phyloP scores from a whole-genome alignment of 2,888 invertebrate species.

The Luperina nickerlii region DNA sequence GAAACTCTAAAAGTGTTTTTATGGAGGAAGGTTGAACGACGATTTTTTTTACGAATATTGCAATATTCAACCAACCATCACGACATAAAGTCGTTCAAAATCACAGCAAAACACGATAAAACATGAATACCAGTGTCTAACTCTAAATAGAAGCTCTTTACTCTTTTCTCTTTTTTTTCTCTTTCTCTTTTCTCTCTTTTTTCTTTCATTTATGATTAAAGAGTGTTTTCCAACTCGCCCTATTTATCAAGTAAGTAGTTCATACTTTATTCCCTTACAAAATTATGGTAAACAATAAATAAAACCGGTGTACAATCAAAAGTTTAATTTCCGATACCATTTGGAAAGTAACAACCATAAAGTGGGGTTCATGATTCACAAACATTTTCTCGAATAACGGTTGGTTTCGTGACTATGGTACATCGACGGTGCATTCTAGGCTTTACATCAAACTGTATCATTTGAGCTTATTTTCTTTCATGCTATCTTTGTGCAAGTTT shows the following conservation, averaged over 20 bases:
- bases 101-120: not conserved
- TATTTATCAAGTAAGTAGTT: constrained; percentile 45
- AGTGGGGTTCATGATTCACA: constrained; percentile 51
- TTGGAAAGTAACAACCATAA: constrained; percentile 49
- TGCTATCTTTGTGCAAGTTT: constrained; percentile 48
- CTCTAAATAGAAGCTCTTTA: constrained; percentile 6
- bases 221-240: constrained; percentile 36
- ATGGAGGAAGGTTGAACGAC: not conserved
- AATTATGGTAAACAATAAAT: constrained; percentile 53
- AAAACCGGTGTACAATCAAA: constrained; percentile 50
- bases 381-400: constrained; percentile 51
- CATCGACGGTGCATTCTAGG: constrained; percentile 43
- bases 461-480: constrained; percentile 48
- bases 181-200: no score
- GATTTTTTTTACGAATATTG: not conserved
- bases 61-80: not conserved
- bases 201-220: constrained; percentile 25
- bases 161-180: no score
- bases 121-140: not conserved
- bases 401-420: constrained; percentile 51
- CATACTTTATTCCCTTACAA: constrained; percentile 28
- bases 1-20: not conserved
- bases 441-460: constrained; percentile 54
- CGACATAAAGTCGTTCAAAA: not conserved
- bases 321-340: constrained; percentile 51